Conservation (phyloP, 1,140 invertebrate genomes). For the Panagrolaimus sp. region DNA sequence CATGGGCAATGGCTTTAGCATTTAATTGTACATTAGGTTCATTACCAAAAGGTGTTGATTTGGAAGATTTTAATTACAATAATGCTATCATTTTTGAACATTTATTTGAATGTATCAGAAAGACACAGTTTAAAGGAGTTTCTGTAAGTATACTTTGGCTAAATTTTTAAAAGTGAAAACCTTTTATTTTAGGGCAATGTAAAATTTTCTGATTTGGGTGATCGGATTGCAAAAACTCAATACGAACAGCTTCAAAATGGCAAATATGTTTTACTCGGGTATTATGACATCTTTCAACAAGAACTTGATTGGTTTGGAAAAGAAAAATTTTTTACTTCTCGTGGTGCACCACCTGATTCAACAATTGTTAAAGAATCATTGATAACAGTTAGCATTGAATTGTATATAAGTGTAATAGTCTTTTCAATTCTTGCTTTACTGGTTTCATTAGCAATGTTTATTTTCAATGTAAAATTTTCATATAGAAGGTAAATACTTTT, state of each 20-base stretch:
- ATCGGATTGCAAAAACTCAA: slow-evolving; percentile 94
- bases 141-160: slow-evolving; percentile 69
- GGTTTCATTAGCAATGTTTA: slow-evolving; percentile 31
- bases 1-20: slow-evolving; percentile 70
- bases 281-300: slow-evolving; percentile 87
- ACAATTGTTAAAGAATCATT: slow-evolving; percentile 47
- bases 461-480: slow-evolving; percentile 44
- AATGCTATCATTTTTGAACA: slow-evolving; percentile 87
- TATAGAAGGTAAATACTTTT: slow-evolving; percentile 38
- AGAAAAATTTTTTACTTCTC: slow-evolving; percentile 76
- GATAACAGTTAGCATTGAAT: slow-evolving; percentile 46
- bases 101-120: slow-evolving; percentile 93
- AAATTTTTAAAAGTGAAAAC: background rate
- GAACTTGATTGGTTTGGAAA: slow-evolving; percentile 85
- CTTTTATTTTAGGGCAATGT: slow-evolving; percentile 62
- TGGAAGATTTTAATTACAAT: slow-evolving; percentile 95
- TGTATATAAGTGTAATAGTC: slow-evolving; percentile 20
- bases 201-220: slow-evolving; percentile 73
- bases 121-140: slow-evolving; percentile 90
- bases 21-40: slow-evolving; percentile 79
- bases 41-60: slow-evolving; percentile 65
- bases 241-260: slow-evolving; percentile 91
- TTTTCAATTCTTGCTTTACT: slow-evolving; percentile 57
- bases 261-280: slow-evolving; percentile 87
- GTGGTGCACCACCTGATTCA: slow-evolving; percentile 52